Conservation (phyloP, 2,888 invertebrate genomes). For the Caenorhabditis sp. region DNA sequence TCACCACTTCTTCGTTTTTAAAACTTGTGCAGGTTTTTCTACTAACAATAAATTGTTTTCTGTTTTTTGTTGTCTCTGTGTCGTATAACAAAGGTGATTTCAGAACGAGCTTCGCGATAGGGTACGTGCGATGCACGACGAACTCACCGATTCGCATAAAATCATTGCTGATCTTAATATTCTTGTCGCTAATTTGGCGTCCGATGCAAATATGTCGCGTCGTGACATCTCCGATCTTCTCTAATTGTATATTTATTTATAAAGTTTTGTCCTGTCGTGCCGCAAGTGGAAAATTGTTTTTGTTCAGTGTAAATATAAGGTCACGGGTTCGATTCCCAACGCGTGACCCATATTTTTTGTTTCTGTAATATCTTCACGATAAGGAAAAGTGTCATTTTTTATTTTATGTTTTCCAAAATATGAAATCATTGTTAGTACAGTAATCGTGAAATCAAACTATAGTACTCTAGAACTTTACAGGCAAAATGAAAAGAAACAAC, state of each 20-base stretch:
- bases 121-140: conserved; percentile 41
- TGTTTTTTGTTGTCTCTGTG: background rate
- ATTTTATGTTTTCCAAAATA: no score
- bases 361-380: no score
- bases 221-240: conserved; percentile 52
- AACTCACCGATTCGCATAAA: conserved; percentile 42
- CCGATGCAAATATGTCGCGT: conserved; percentile 43
- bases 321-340: no score
- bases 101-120: conserved; percentile 48
- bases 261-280: no score
- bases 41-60: background rate
- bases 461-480: background rate
- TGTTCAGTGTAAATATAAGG: no score
- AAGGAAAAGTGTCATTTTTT: no score
- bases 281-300: no score
- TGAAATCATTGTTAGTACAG: no score
- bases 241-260: conserved; percentile 6
- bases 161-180: conserved; percentile 45
- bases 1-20: conserved; percentile 23
- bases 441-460: no score
- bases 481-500: background rate
- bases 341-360: no score
- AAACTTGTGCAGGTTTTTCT: conserved; percentile 23
- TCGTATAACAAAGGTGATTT: conserved; percentile 7
- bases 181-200: conserved; percentile 42